Evolutionary conservation across 2,797 vertebrate species (phyloP).

Genomic region (Podarcis lilfordi): DNA sequence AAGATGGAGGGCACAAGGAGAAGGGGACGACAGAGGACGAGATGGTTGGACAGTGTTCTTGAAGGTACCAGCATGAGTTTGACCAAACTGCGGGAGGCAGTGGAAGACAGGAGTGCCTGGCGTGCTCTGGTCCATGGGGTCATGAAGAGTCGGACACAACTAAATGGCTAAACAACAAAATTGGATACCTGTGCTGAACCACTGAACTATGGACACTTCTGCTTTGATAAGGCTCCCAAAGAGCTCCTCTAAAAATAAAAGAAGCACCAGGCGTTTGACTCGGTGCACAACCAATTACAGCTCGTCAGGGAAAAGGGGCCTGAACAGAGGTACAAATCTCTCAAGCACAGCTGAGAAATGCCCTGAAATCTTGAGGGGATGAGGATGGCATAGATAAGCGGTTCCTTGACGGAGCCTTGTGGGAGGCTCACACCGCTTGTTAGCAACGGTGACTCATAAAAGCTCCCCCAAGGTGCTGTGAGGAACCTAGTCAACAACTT

Average conservation of each 20-base stretch:
- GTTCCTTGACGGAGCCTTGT: slow-evolving; percentile 11
- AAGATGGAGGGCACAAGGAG: too few relatives aligned
- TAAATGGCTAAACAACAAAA: too few relatives aligned
- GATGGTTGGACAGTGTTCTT: too few relatives aligned
- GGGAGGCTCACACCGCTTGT: not conserved
- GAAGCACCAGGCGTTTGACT: not conserved
- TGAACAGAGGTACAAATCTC: not conserved
- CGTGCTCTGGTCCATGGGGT: too few relatives aligned
- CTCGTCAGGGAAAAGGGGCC: not conserved
- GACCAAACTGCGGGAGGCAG: too few relatives aligned
- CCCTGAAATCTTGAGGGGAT: not conserved
- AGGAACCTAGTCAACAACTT: slow-evolving; percentile 29
- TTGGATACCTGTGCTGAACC: too few relatives aligned
- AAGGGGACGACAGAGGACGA: too few relatives aligned
- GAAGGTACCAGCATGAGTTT: too few relatives aligned
- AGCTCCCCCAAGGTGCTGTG: slow-evolving; percentile 18
- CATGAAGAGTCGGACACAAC: too few relatives aligned
- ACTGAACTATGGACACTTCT: not conserved
- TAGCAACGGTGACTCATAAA: slow-evolving; percentile 34
- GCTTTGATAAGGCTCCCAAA: not conserved
- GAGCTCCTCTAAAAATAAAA: not conserved
- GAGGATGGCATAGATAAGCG: not conserved
- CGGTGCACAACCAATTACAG: not conserved
- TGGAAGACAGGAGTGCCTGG: too few relatives aligned
- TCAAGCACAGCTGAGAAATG: not conserved